Evolutionary conservation across 2,888 invertebrate species (phyloP).

Genomic region (Hetaerina titia): DNA sequence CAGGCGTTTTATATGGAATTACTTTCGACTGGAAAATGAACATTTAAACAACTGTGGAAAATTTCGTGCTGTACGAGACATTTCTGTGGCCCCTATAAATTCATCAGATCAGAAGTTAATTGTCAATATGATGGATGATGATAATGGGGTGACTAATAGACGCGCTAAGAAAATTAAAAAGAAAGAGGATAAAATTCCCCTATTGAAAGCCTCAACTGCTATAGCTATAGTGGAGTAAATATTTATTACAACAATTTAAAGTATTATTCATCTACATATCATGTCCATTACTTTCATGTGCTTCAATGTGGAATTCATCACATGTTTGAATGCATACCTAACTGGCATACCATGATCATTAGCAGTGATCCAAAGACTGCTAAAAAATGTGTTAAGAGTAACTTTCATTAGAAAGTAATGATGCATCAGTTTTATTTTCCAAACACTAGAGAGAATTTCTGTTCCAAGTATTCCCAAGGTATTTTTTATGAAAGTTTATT

Average conservation of each 20-base stretch:
- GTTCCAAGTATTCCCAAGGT: not conserved
- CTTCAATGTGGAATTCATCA: not conserved
- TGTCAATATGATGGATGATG: conserved; percentile 96
- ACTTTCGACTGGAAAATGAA: conserved; percentile 99
- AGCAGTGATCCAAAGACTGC: not conserved
- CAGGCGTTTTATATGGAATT: conserved; percentile 99
- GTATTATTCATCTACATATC: conserved; percentile 52
- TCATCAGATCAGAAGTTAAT: conserved; percentile 95
- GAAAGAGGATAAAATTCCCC: conserved; percentile 72
- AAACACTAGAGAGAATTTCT: not conserved
- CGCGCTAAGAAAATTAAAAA: conserved; percentile 72
- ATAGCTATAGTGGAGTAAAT: conserved; percentile 46
- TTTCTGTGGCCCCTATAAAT: conserved; percentile 95
- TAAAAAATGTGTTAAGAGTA: not conserved
- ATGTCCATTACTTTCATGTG: not conserved
- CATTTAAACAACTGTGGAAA: conserved; percentile 99
- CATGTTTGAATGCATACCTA: not conserved
- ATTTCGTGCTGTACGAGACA: conserved; percentile 98
- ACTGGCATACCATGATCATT: not conserved
- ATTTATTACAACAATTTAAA: not conserved
- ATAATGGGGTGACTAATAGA: conserved; percentile 90
- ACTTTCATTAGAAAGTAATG: not conserved
- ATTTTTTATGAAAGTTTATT: not conserved
- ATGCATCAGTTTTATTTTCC: not conserved
- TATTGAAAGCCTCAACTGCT: conserved; percentile 69